Conservation (phyloP, 2,888 invertebrate species). For the Cephus pulcher region DNA sequence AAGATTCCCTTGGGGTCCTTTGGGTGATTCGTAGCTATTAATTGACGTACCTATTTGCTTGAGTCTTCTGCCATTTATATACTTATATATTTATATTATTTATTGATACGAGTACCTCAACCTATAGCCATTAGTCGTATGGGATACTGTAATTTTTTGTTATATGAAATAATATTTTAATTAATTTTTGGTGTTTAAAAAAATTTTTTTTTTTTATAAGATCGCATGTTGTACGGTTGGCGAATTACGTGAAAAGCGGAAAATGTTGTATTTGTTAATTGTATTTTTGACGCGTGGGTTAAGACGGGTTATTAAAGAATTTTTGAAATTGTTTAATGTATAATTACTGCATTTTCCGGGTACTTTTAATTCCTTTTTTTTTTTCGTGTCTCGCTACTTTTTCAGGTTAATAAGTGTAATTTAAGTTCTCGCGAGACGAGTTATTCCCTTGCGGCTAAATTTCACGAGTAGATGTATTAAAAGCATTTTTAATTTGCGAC, state of each 20-base stretch:
- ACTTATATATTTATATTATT: too few species aligned
- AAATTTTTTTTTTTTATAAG: too few species aligned
- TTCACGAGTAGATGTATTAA: not conserved
- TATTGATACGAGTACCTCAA: too few species aligned
- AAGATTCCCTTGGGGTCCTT: not conserved
- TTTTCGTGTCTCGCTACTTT: slow-evolving; percentile 4
- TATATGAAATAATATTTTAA: too few species aligned
- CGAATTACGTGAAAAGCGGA: too few species aligned
- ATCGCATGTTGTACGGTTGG: too few species aligned
- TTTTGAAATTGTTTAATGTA: not conserved
- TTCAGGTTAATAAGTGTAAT: not conserved
- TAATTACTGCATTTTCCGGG: not conserved
- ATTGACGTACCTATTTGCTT: not conserved
- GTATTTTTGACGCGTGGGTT: too few species aligned
- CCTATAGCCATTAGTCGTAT: too few species aligned
- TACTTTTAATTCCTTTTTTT: slow-evolving; percentile 26
- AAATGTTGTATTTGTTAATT: too few species aligned
- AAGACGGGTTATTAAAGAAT: not conserved
- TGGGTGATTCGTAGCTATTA: not conserved
- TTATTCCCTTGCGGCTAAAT: not conserved
- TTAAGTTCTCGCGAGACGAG: slow-evolving; percentile 1
- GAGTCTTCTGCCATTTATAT: too few species aligned
- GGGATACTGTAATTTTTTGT: too few species aligned
- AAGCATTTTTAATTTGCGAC: not conserved
- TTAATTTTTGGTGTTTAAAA: too few species aligned